Conservation (phyloP, 1,140 invertebrate genomes). For the Cecropterus lyciades region DNA sequence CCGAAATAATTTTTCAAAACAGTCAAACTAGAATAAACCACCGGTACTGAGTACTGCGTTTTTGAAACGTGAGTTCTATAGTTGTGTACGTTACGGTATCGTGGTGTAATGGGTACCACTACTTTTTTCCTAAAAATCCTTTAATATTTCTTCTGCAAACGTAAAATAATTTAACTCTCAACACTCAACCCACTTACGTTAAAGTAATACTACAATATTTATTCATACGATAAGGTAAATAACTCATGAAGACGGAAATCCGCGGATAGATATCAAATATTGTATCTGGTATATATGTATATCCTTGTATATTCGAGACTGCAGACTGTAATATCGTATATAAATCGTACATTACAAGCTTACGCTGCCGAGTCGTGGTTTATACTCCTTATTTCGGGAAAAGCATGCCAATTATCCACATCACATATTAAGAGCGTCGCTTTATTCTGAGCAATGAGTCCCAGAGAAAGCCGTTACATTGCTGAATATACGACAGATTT, state of each 20-base stretch:
- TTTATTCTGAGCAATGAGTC: slow-evolving; percentile 80
- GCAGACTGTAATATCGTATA: slow-evolving; percentile 12
- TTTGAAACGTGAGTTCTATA: too few species aligned
- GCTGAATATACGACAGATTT: slow-evolving; percentile 83
- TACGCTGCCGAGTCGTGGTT: slow-evolving; percentile 48
- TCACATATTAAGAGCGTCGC: slow-evolving; percentile 77
- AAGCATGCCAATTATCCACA: slow-evolving; percentile 79
- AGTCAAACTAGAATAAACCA: too few species aligned
- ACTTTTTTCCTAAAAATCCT: too few species aligned
- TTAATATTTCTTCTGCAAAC: too few species aligned
- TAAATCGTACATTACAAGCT: slow-evolving; percentile 32
- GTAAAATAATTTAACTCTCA: background rate
- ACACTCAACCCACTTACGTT: slow-evolving; percentile 1
- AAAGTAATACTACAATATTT: slow-evolving; percentile 5
- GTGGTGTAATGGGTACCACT: too few species aligned
- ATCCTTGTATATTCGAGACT: background rate
- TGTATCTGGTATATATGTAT: background rate
- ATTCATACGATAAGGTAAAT: slow-evolving; percentile 11
- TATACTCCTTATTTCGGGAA: slow-evolving; percentile 69
- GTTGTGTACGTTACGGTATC: too few species aligned
- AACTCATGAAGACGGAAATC: slow-evolving; percentile 9
- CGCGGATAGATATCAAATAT: slow-evolving; percentile 2
- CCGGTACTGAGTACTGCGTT: too few species aligned
- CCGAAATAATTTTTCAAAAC: too few species aligned
- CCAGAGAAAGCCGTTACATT: slow-evolving; percentile 80